phyloP scores from a whole-genome alignment of 92 coral and sea anemone species.

The Isaurus tuberculatus region DNA sequence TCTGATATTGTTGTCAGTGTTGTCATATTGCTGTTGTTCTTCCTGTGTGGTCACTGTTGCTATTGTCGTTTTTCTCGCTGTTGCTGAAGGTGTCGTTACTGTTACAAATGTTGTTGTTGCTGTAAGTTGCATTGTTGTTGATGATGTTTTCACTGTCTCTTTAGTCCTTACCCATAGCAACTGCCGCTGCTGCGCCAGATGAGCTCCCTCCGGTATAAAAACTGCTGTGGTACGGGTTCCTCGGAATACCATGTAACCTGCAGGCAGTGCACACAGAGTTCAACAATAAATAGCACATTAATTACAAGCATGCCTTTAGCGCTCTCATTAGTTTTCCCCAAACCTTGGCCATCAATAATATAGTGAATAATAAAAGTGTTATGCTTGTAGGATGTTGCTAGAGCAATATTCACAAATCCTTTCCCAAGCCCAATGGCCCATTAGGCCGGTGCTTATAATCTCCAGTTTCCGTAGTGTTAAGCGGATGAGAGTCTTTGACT shows the following conservation, averaged over 20 bases:
- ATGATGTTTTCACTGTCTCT: not conserved
- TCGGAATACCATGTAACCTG: conserved; percentile 83
- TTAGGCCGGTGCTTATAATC: no score
- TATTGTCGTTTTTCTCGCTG: not conserved
- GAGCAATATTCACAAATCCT: no score
- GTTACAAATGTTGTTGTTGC: not conserved
- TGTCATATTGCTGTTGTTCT: no score
- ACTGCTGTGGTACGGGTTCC: conserved; percentile 89
- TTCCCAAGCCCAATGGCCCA: no score
- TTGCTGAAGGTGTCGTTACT: not conserved
- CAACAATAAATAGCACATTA: no score
- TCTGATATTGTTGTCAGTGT: no score
- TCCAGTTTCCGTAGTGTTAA: no score
- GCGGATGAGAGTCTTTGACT: no score
- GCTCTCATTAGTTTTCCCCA: not conserved
- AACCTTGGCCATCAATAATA: not conserved
- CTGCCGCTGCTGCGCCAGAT: conserved; percentile 95
- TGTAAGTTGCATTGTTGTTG: not conserved
- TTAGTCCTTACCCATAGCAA: conserved; percentile 79
- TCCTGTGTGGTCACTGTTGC: not conserved
- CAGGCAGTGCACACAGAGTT: not conserved
- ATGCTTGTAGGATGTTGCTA: no score
- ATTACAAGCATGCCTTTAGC: not conserved
- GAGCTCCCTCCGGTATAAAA: conserved; percentile 97
- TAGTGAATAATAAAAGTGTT: no score